Conservation (phyloP, 1,140 invertebrate genomes). For the Drosophila ercepeae region DNA sequence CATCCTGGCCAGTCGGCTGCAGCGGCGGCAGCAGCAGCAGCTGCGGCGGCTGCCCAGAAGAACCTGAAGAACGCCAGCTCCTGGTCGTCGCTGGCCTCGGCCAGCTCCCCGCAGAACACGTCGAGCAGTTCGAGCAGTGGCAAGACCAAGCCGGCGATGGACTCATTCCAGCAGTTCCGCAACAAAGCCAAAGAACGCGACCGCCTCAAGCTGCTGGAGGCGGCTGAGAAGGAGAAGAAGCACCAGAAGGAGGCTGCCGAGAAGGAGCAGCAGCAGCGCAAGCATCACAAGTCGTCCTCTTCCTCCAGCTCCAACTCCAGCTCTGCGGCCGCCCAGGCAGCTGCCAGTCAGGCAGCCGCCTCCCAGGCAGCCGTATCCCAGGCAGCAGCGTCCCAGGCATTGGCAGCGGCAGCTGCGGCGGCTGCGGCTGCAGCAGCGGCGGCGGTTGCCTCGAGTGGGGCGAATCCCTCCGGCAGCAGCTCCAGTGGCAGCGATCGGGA, state of each 20-base stretch:
- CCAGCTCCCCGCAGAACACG: constrained; percentile 89
- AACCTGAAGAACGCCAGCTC: constrained; percentile 95
- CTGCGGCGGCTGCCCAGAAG: constrained; percentile 87
- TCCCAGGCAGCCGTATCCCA: constrained; percentile 1
- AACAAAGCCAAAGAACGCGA: constrained; percentile 98
- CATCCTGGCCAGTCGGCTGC: constrained; percentile 31
- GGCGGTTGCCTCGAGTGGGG: constrained; percentile 78
- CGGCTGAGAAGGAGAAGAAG: constrained; percentile 93
- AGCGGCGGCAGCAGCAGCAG: constrained; percentile 81
- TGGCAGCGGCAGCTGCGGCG: constrained; percentile 7
- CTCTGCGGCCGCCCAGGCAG: constrained; percentile 24
- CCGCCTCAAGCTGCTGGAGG: constrained; percentile 93
- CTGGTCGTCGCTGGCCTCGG: constrained; percentile 95
- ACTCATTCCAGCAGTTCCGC: constrained; percentile 92
- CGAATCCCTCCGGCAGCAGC: constrained; percentile 15
- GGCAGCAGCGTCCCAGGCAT: constrained; percentile 2
- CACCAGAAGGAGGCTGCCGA: constrained; percentile 91
- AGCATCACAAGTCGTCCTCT: constrained; percentile 86
- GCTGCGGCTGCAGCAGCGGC: constrained; percentile 73
- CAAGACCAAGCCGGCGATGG: constrained; percentile 88
- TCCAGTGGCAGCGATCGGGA: constrained; percentile 21
- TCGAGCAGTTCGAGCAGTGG: constrained; percentile 85
- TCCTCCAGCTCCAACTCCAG: constrained; percentile 54
- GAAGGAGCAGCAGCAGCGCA: constrained; percentile 83
- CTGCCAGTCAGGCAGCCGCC: constrained; percentile 84